phyloP scores from a whole-genome alignment of 2,888 invertebrate genomes.

The Lacanobia wlatinum region DNA sequence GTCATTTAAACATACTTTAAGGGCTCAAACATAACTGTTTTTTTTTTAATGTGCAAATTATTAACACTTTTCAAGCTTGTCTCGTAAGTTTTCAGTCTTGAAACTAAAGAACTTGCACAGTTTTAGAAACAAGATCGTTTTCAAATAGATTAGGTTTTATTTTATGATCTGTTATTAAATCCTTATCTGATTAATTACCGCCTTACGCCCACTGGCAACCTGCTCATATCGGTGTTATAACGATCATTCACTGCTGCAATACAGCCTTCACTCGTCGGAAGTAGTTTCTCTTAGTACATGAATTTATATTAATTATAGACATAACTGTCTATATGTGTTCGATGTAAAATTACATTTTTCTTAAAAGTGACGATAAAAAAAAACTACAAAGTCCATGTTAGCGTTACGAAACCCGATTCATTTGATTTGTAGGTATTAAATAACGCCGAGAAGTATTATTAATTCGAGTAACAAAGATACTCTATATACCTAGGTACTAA shows the following conservation, averaged over 20 bases:
- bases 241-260: constrained; percentile 27
- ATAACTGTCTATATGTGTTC: constrained; percentile 11
- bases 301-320: constrained; percentile 31
- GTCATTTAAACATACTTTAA: constrained; percentile 11
- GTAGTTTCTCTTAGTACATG: constrained; percentile 54
- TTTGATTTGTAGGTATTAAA: constrained; percentile 45
- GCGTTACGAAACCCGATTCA: constrained; percentile 19
- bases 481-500: constrained; percentile 20
- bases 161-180: constrained; percentile 16
- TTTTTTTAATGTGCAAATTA: not conserved
- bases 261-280: constrained; percentile 63
- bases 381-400: constrained; percentile 12
- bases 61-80: not conserved
- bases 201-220: not conserved
- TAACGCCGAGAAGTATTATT: constrained; percentile 33
- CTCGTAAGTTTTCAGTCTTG: not conserved
- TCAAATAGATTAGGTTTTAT: not conserved
- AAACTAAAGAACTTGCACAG: not conserved
- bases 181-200: constrained; percentile 17
- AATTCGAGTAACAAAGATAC: constrained; percentile 40
- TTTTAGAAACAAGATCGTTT: not conserved
- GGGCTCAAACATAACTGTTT: constrained; percentile 11
- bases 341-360: constrained; percentile 33
- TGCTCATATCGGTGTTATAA: constrained; percentile 15
- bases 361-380: constrained; percentile 9